Conservation (phyloP, 2,113 vertebrate species). For the Clupea harengus region DNA sequence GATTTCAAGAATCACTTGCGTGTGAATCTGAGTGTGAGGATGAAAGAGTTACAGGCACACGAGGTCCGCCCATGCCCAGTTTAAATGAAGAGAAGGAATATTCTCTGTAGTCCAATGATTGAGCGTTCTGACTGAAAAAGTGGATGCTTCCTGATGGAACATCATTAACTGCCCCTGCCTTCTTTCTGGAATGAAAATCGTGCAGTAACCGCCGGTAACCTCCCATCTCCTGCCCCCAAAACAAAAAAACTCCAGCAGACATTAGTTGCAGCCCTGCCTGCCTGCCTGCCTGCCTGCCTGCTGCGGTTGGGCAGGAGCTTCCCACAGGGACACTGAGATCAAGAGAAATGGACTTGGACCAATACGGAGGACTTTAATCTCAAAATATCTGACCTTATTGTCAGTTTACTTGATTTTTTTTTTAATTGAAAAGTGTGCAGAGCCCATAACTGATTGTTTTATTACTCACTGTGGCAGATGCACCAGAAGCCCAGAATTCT, state of each 20-base stretch:
- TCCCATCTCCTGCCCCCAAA: neutral
- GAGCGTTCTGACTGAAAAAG: too few relatives aligned
- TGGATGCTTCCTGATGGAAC: too few relatives aligned
- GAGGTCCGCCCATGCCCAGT: too few relatives aligned
- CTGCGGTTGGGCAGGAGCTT: neutral
- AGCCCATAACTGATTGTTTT: slow-evolving; percentile 7
- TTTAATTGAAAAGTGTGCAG: neutral
- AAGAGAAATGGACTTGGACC: neutral
- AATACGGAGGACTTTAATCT: neutral
- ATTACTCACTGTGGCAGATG: neutral
- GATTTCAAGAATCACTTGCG: too few relatives aligned
- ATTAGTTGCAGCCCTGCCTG: neutral
- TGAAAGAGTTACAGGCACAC: too few relatives aligned
- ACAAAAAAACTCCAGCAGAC: neutral
- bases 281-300: neutral
- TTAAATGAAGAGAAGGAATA: too few relatives aligned
- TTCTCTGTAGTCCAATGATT: too few relatives aligned
- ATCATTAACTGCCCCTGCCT: too few relatives aligned
- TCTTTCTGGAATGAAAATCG: too few relatives aligned
- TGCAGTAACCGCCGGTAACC: too few relatives aligned
- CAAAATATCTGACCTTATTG: slow-evolving; percentile 4
- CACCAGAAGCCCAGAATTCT: neutral
- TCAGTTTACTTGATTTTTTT: neutral
- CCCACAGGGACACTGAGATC: neutral
- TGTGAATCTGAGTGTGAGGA: too few relatives aligned